These are phyloP conservation scores for Agrilus planipennis DNA, from an alignment of 1,140 invertebrate genomes.

Conservation along the genomic window DNA sequence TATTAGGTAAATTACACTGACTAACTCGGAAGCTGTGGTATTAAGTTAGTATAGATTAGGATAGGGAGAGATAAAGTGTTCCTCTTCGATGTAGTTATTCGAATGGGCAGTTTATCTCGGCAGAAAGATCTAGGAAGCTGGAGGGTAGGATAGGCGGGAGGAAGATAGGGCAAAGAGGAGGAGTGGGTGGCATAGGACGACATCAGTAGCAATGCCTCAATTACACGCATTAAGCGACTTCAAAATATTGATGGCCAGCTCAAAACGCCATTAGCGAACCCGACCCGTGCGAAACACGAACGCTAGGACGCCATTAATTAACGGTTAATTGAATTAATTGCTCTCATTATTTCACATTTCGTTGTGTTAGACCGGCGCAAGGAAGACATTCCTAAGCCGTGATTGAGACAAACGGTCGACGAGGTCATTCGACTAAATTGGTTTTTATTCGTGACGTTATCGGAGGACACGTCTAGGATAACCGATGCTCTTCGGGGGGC, in stretches of 20 bases:
- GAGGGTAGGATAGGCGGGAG: too few relatives aligned
- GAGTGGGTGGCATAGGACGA: too few relatives aligned
- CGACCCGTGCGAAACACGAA: conserved; percentile 32
- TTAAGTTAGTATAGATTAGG: too few relatives aligned
- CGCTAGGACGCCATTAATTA: conserved; percentile 36
- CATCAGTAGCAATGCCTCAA: conserved; percentile 6
- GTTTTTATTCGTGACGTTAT: conserved; percentile 15
- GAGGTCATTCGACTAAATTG: conserved; percentile 11
- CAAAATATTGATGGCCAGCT: conserved; percentile 35
- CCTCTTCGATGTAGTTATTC: too few relatives aligned
- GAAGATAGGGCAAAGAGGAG: too few relatives aligned
- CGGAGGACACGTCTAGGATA: conserved; percentile 9
- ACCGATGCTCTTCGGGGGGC: conserved; percentile 4
- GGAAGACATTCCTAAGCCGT: conserved; percentile 17
- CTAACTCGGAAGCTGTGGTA: too few relatives aligned
- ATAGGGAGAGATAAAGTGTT: too few relatives aligned
- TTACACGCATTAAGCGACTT: conserved; percentile 5
- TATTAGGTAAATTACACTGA: too few relatives aligned
- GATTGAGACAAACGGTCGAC: conserved; percentile 16
- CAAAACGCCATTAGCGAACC: conserved; percentile 35
- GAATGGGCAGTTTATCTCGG: too few relatives aligned
- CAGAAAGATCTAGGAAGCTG: too few relatives aligned
- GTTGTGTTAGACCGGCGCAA: conserved; percentile 22
- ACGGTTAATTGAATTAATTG: conserved; percentile 41
- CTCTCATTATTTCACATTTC: conserved; percentile 36